Percentiles rank a stretch among this genome's conserved stretches.
These are phyloP conservation scores for Lordiphosa fenestrarum DNA, from an alignment of 2,888 invertebrate species.

Conservation along the genomic window DNA sequence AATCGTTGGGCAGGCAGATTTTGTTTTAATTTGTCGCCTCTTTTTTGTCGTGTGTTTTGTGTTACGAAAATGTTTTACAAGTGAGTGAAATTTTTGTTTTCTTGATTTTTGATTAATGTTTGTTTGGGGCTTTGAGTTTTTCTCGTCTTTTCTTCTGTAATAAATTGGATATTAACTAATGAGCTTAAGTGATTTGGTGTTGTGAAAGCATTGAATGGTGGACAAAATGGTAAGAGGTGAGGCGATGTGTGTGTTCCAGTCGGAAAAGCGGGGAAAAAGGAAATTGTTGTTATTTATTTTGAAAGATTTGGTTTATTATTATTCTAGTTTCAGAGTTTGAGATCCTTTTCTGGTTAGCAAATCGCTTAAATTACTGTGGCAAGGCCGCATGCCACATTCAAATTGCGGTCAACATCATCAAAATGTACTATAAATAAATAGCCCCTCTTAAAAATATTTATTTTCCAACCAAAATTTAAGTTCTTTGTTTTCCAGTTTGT, in stretches of 20 bases:
- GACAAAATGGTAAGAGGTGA: conserved; percentile 7
- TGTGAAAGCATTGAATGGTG: conserved; percentile 51
- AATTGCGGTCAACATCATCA: conserved; percentile 63
- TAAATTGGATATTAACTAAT: conserved; percentile 74
- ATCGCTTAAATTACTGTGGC: too few species aligned
- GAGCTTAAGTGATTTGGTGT: conserved; percentile 64
- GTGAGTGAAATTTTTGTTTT: conserved; percentile 56
- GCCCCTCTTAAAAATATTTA: conserved; percentile 52
- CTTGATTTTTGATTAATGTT: conserved; percentile 65
- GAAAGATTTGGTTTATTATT: conserved; percentile 24
- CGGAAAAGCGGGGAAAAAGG: conserved; percentile 23
- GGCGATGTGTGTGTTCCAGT: conserved; percentile 38
- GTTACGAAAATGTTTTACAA: conserved; percentile 61
- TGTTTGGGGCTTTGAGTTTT: conserved; percentile 21
- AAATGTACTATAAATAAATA: conserved; percentile 59
- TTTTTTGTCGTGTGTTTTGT: conserved; percentile 20
- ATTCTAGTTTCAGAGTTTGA: too few species aligned
- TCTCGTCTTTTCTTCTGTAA: conserved; percentile 31
- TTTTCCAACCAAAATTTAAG: conserved; percentile 33
- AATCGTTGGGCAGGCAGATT: conserved; percentile 31
- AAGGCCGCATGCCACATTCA: conserved; percentile 25
- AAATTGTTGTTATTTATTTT: conserved; percentile 38
- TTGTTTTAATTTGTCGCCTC: conserved; percentile 54
- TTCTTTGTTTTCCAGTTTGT: conserved; percentile 45
- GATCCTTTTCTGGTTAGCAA: too few species aligned